phyloP scores from a whole-genome alignment of 2,888 invertebrate genomes.

The Eupithecia subumbrata region DNA sequence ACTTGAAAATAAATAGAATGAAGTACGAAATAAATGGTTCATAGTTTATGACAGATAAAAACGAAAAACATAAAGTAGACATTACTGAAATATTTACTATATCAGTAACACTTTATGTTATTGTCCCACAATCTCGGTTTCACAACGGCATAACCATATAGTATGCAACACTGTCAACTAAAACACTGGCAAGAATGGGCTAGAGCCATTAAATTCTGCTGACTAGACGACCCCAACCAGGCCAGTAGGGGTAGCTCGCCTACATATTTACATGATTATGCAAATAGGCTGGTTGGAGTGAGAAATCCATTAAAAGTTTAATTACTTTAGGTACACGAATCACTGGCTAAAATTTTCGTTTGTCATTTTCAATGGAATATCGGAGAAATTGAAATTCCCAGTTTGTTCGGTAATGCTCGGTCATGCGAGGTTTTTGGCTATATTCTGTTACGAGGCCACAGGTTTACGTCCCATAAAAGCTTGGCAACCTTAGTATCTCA shows the following conservation, averaged over 20 bases:
- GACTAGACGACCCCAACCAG: slow-evolving; percentile 47
- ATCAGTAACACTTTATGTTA: neutral
- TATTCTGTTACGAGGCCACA: slow-evolving; percentile 30
- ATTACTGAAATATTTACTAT: no score
- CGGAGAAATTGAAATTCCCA: slow-evolving; percentile 16
- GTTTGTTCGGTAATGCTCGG: slow-evolving; percentile 18
- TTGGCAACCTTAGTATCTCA: slow-evolving; percentile 26
- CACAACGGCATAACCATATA: slow-evolving; percentile 12
- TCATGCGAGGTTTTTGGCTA: slow-evolving; percentile 28
- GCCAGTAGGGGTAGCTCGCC: slow-evolving; percentile 50
- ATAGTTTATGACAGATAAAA: neutral
- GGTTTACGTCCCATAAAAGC: slow-evolving; percentile 39
- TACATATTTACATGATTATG: slow-evolving; percentile 62
- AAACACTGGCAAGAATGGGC: slow-evolving; percentile 19
- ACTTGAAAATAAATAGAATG: no score
- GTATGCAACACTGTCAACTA: slow-evolving; percentile 16
- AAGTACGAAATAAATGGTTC: no score
- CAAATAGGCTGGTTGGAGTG: slow-evolving; percentile 52
- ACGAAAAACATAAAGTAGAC: no score
- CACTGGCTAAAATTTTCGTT: slow-evolving; percentile 31
- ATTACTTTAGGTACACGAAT: slow-evolving; percentile 50
- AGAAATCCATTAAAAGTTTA: slow-evolving; percentile 62
- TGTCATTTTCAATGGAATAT: slow-evolving; percentile 18
- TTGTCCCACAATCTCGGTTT: slow-evolving; percentile 1
- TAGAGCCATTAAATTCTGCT: slow-evolving; percentile 61